These are phyloP conservation scores for Colistium nudipinnis DNA, from an alignment of 2,113 vertebrate species.

Conservation along the genomic window DNA sequence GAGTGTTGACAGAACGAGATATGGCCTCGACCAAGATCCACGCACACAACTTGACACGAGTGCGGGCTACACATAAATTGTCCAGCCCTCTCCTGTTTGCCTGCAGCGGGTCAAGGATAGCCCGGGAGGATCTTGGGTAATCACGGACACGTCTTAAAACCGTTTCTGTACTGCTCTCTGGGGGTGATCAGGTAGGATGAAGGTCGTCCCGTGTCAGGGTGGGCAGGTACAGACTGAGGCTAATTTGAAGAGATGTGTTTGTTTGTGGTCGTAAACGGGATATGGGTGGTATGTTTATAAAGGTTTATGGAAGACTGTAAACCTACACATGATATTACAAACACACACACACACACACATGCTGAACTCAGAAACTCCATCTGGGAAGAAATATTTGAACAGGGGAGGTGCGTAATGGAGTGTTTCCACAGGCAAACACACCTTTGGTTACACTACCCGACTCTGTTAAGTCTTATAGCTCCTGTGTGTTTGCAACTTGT, in stretches of 20 bases:
- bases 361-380: constrained; percentile 20
- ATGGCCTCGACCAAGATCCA: constrained; percentile 51
- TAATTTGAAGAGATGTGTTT: constrained; percentile 65
- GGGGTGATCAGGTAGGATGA: constrained; percentile 33
- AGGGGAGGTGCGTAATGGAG: constrained; percentile 11
- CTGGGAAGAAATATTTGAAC: constrained; percentile 32
- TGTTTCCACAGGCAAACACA: constrained; percentile 33
- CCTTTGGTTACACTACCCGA: constrained; percentile 27
- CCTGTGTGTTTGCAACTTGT: constrained; percentile 48
- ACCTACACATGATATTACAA: constrained; percentile 38
- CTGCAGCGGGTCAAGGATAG: constrained; percentile 44
- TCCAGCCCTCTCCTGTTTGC: constrained; percentile 25
- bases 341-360: constrained; percentile 18
- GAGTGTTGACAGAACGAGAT: constrained; percentile 75
- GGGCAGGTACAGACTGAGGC: constrained; percentile 27
- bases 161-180: constrained; percentile 39
- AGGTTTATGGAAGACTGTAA: constrained; percentile 48
- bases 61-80: constrained; percentile 50
- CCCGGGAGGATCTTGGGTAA: constrained; percentile 41
- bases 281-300: constrained; percentile 39
- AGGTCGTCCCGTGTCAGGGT: constrained; percentile 39
- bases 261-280: constrained; percentile 46
- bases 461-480: constrained; percentile 43
- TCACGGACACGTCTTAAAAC: constrained; percentile 39
- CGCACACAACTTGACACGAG: constrained; percentile 48